Evolutionary conservation across 2,113 vertebrate species (phyloP), one percentile per base, ranked within the genome.

Genomic region (Larimichthys polyactis): DNA sequence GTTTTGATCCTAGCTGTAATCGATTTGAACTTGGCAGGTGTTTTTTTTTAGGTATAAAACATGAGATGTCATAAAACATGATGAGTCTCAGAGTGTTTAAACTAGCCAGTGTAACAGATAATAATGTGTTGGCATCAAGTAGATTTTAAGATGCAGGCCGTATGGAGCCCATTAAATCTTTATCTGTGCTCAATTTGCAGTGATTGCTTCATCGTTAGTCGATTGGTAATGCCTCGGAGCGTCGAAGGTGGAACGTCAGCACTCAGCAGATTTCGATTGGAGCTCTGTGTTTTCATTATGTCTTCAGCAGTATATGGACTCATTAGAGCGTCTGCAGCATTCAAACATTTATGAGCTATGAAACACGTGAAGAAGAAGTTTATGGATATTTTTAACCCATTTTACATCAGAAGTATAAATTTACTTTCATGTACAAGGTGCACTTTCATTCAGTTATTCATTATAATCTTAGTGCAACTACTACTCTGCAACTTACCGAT

Each of bases 131-230:
- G 66, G 54, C 66, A 57, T 36, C 14, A 19, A 55, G 76, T 72
- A 52, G 51, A 15, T 46, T 17, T 69, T 68, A 77, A 79, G 63
- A 58, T 10, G 19, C 27, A 57, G 62, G 11, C 20, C 32, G n/a
- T 27, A 59, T 83, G 85, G 51, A 84, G 58, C 14, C 8, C 51
- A 73, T 87, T 74, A 72, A 48, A 73, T 3, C 4, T 69, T 73
- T 54, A 65, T 87, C 72, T 80, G 66, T 58, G 60, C 76, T 83
- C 68, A 52, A 6, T 72, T 63, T 87, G 63, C 6, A 24, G 55
- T 20, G 48, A 76, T 80, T 83, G 66, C 85, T 27, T 64, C 81
- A 77, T 77, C 59, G 11, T 32, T n/a, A 7, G 15, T 71, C 43
- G 60, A 71, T 79, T 60, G 57, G 71, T 69, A 75, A 75, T 65